Evolutionary conservation across 2,888 invertebrate genomes (phyloP), one percentile per base, ranked within the genome.

Genomic region (Steinernema carpocapsae): DNA sequence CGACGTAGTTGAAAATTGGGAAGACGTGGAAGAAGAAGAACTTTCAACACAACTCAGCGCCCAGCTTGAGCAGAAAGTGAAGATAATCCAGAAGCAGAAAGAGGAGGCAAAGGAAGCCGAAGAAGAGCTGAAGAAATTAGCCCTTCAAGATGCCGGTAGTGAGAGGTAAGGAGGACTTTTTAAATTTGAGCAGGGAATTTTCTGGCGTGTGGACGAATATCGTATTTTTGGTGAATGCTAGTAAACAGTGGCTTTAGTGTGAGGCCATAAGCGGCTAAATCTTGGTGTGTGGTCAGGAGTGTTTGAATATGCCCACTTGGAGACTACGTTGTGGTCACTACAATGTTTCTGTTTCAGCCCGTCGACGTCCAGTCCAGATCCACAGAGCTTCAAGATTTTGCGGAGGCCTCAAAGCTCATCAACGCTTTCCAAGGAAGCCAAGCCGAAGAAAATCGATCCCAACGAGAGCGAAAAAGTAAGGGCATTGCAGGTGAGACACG

Each of bases 371-470:
- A 64, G n/a, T 32, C 37, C 64, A 14, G 64, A 64, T 4, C 32
- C 32, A 32, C 64, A 64, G 32, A 64, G 37, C n/a, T 64, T 64
- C 37, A 64, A 64, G 29, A 64, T 64, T 64, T 64, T 64, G 32
- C 29, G 37, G 1, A 29, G 64, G 29, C 64, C 64, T 6, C 64
- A 64, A 64, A 32, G 29, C 32, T 64, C 64, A 4, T 32, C 64
- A 10, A 6, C 52, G 19, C 52, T 29, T 32, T 2, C 26, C 10
- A 6, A 64, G 10, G 37, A 37, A 37, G 37, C 4, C 37, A 48
- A 48, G 17, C n/a, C 48, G 56, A 56, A 56, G 22, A 19, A 56
- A 56, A 14, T 12, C 24, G 56, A 12, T 14, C 24, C 64, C 17
- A 32, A 32, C 32, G 64, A 64, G 37, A 37, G 37, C 10, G 37